Percentiles rank a stretch among this genome's conserved stretches.
Evolutionary conservation across 2,888 invertebrate species (phyloP).

Genomic region (Conus canariensis): DNA sequence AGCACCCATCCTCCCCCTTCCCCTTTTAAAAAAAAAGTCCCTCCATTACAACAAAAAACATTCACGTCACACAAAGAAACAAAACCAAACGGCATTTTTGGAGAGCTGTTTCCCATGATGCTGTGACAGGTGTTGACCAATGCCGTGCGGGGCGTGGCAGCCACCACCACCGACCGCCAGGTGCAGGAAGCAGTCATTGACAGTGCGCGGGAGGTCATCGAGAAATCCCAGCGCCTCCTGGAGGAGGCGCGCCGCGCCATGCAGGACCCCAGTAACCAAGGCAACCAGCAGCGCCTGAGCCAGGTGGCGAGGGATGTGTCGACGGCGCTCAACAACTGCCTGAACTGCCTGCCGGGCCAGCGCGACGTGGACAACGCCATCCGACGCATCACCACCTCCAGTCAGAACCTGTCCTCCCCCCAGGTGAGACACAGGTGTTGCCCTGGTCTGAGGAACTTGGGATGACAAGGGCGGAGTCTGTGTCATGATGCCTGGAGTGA

Average conservation of each 20-base stretch:
- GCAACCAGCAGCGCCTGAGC: constrained; percentile 83
- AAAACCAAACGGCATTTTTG: too few relatives aligned
- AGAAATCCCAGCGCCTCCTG: constrained; percentile 87
- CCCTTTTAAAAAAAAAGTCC: too few relatives aligned
- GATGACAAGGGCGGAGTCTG: too few relatives aligned
- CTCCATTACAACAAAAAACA: too few relatives aligned
- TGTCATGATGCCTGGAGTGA: too few relatives aligned
- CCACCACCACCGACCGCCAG: constrained; percentile 78
- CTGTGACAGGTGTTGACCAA: constrained; percentile 84
- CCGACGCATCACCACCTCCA: constrained; percentile 84
- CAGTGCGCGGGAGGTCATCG: constrained; percentile 88
- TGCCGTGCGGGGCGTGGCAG: constrained; percentile 86
- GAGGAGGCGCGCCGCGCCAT: constrained; percentile 90
- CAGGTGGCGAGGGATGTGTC: constrained; percentile 81
- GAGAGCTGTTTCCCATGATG: too few relatives aligned
- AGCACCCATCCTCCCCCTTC: too few relatives aligned
- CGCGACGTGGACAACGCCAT: constrained; percentile 95
- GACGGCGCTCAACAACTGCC: constrained; percentile 84
- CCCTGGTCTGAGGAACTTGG: too few relatives aligned
- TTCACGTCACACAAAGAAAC: too few relatives aligned
- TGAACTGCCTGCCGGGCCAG: constrained; percentile 94
- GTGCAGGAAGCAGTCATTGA: constrained; percentile 80
- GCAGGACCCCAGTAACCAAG: constrained; percentile 84
- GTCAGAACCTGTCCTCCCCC: constrained; percentile 84
- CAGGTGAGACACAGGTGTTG: constrained; percentile 55